Conservation (phyloP, 2,888 invertebrate species). For the Bembecia ichneumoniformis region DNA sequence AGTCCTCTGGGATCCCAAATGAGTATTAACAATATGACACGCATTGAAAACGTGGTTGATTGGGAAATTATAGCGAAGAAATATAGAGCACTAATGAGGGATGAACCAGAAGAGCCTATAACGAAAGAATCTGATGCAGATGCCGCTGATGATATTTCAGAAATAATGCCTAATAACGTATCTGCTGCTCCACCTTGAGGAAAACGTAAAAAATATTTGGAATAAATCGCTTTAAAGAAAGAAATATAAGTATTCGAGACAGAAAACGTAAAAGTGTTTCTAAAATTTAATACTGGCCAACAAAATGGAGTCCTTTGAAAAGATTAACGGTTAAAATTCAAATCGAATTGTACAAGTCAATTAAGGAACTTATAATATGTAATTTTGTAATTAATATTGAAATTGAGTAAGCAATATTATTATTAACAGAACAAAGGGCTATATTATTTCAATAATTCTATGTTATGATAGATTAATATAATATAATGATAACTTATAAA, state of each 20-base stretch:
- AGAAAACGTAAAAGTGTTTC: not conserved
- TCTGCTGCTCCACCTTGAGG: slow-evolving; percentile 51
- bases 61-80: slow-evolving; percentile 93
- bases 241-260: not conserved
- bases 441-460: too few relatives aligned
- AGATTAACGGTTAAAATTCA: too few relatives aligned
- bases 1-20: slow-evolving; percentile 89
- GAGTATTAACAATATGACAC: slow-evolving; percentile 83
- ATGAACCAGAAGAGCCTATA: slow-evolving; percentile 49
- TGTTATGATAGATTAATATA: too few relatives aligned
- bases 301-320: too few relatives aligned
- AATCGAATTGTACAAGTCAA: too few relatives aligned
- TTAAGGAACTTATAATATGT: too few relatives aligned
- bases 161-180: slow-evolving; percentile 55
- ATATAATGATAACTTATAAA: too few relatives aligned
- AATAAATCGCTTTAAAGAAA: not conserved
- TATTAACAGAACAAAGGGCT: too few relatives aligned
- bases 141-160: slow-evolving; percentile 53
- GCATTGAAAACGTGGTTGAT: slow-evolving; percentile 91
- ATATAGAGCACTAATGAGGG: slow-evolving; percentile 80
- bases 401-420: too few relatives aligned
- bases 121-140: slow-evolving; percentile 53
- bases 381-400: too few relatives aligned
- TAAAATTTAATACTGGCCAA: too few relatives aligned
- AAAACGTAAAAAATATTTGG: not conserved